Evolutionary conservation across 2,888 invertebrate genomes (phyloP), one percentile per base, ranked within the genome.

Genomic region (Philaethria dido): DNA sequence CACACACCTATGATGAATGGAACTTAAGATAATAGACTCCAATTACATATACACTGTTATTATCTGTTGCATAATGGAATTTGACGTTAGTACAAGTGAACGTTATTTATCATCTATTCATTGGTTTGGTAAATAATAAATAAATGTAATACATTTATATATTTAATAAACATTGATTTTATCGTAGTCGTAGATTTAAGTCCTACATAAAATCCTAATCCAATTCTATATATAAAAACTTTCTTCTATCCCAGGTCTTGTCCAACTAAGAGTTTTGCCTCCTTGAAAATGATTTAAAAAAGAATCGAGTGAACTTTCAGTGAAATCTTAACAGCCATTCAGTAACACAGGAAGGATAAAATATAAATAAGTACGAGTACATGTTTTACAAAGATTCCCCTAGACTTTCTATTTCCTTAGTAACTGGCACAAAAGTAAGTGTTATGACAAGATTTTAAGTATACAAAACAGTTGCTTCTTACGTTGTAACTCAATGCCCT

Each of bases 11-110:
- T 64, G 55, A 66, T 61, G 64, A 61, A 66, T 66, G 36, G 59
- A 50, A 62, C 50, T 64, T 64, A 63, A 52, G 42, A 47, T 64
- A 64, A 67, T 64, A 67, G 55, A 55, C 52, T 47, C 16, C 61
- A 64, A 67, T 67, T 67, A 69, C 48, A 29, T 13, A 36, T 50
- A 45, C 66, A 25, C 42, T 66, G 18, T 47, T 33, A 61, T 63
- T 66, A 60, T 42, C 33, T 64, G 16, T 67, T 67, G 47, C 61
- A 55, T 66, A 69, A 64, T 39, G n/a, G 52, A 50, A 57, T 57
- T 42, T 42, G 50, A 65, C 39, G 45, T 50, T 20, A 39, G 39
- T 4, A 44, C 52, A 16, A 50, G 62, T 57, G 42, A 50, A 50
- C 29, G 42, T 55, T 50, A 54, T 62, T 59, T 54, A 65, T 50